These are phyloP conservation scores for Squalus acanthias DNA, from an alignment of 2,797 vertebrate species.

Conservation along the genomic window DNA sequence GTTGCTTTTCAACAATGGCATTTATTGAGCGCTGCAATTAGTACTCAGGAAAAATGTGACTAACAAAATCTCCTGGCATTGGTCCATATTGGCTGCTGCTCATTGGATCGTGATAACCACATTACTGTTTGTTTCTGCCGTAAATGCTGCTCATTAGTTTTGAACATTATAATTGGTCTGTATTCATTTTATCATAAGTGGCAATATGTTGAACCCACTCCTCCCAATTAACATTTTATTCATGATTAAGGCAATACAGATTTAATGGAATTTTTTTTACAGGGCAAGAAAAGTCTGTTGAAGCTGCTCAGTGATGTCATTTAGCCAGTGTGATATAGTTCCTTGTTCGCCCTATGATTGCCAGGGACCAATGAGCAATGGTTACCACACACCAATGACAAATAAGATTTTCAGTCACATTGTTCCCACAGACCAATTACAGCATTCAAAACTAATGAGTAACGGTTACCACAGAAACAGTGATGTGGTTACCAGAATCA, in stretches of 20 bases:
- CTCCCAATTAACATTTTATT: not conserved
- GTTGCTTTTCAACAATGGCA: not conserved
- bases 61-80: not conserved
- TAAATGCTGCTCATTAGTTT: not conserved
- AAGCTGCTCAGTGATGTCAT: not conserved
- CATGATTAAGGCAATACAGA: not conserved
- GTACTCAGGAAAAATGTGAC: not conserved
- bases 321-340: not conserved
- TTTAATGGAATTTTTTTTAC: not conserved
- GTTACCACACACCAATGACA: not conserved
- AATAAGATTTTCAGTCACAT: not conserved
- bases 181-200: not conserved
- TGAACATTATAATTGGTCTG: not conserved
- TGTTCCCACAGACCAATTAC: not conserved
- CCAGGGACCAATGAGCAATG: not conserved
- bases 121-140: not conserved
- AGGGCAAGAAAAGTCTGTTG: not conserved
- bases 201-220: not conserved
- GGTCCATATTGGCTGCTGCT: not conserved
- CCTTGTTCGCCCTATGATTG: not conserved
- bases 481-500: not conserved
- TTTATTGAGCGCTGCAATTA: not conserved
- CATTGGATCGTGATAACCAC: not conserved
- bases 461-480: not conserved
- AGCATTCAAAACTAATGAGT: not conserved